phyloP scores from a whole-genome alignment of 2,888 invertebrate species.

The Iphiclides podalirius region DNA sequence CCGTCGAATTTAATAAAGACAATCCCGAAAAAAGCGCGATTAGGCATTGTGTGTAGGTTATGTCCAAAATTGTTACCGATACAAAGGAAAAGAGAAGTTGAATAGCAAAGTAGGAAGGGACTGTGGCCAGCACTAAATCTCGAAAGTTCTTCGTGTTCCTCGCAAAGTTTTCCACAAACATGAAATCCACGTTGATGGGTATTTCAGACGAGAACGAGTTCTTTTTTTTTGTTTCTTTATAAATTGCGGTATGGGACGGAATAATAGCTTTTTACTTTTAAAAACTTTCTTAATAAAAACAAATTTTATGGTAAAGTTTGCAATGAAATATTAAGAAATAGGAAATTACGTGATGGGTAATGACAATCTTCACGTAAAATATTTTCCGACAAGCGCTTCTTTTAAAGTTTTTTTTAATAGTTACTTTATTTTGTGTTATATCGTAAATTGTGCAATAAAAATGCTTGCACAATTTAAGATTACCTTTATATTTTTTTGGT shows the following conservation, averaged over 20 bases:
- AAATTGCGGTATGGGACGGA: neutral
- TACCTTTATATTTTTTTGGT: no score
- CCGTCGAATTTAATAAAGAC: no score
- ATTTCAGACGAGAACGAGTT: neutral
- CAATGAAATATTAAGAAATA: neutral
- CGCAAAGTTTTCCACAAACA: constrained; percentile 5
- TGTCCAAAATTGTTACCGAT: constrained; percentile 15
- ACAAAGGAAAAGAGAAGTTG: constrained; percentile 9
- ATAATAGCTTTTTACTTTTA: neutral
- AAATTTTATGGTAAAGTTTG: neutral
- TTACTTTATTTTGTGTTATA: no score
- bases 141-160: neutral
- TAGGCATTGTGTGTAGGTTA: no score
- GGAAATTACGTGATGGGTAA: neutral
- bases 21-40: no score
- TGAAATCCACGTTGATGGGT: constrained; percentile 1
- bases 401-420: no score
- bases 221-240: neutral
- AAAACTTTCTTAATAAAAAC: neutral
- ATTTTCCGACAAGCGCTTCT: neutral
- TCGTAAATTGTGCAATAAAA: no score
- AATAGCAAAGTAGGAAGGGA: constrained; percentile 5
- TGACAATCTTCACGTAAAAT: neutral
- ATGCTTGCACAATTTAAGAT: no score
- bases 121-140: neutral